Conservation (phyloP, 2,888 invertebrate genomes). For the Nephrocerus scutellatus region DNA sequence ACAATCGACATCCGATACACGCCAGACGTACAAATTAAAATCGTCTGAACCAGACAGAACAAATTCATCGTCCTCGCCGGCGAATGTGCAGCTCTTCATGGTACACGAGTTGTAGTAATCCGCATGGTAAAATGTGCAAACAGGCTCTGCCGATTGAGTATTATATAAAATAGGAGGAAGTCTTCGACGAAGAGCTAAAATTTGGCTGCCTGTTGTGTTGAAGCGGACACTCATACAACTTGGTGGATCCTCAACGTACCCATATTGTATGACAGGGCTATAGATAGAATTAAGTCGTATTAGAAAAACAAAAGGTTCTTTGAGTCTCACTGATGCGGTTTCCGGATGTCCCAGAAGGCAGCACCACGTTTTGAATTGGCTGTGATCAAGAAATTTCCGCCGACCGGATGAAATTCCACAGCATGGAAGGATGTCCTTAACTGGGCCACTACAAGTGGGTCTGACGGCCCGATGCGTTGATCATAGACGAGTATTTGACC, state of each 20-base stretch:
- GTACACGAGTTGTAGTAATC: slow-evolving; percentile 95
- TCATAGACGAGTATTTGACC: slow-evolving; percentile 83
- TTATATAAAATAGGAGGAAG: slow-evolving; percentile 77
- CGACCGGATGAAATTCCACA: slow-evolving; percentile 87
- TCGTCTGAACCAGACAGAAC: slow-evolving; percentile 92
- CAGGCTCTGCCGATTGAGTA: slow-evolving; percentile 59
- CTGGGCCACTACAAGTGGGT: slow-evolving; percentile 48
- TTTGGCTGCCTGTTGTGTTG: slow-evolving; percentile 66
- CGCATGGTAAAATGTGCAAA: slow-evolving; percentile 83
- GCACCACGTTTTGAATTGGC: slow-evolving; percentile 88
- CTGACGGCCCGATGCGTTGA: slow-evolving; percentile 52
- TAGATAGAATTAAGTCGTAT: background rate
- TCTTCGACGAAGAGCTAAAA: slow-evolving; percentile 78
- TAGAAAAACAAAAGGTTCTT: background rate
- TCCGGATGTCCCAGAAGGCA: slow-evolving; percentile 81
- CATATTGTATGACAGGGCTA: slow-evolving; percentile 66
- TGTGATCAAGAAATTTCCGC: slow-evolving; percentile 72
- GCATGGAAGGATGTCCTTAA: slow-evolving; percentile 80
- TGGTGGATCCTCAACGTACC: slow-evolving; percentile 56
- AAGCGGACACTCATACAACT: slow-evolving; percentile 92
- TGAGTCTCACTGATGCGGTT: slow-evolving; percentile 62
- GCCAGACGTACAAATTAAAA: slow-evolving; percentile 93
- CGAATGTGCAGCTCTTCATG: slow-evolving; percentile 94
- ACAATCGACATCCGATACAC: slow-evolving; percentile 63
- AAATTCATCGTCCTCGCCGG: slow-evolving; percentile 81